phyloP scores from a whole-genome alignment of 37 sponge, comb jelly and placozoan species.

The Haliclona indistincta region DNA sequence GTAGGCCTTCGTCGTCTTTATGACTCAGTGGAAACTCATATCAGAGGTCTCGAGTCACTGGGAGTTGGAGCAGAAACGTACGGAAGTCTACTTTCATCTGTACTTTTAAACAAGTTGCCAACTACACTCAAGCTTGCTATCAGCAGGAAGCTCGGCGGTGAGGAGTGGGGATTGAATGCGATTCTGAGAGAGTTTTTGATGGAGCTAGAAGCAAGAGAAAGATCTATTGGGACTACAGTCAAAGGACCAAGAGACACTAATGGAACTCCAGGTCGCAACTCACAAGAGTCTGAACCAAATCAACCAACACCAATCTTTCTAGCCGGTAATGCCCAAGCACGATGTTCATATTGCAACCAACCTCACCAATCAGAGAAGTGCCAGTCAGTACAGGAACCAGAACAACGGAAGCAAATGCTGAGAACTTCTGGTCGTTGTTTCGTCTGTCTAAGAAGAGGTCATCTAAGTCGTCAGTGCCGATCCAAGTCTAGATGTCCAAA shows the following conservation, averaged over 20 bases:
- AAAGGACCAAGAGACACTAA: neutral
- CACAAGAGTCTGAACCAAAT: neutral
- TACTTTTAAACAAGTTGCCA: neutral
- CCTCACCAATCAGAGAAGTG: constrained; percentile 21
- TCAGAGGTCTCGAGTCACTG: neutral
- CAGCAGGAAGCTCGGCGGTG: neutral
- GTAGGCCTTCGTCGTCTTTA: neutral
- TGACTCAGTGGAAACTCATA: neutral
- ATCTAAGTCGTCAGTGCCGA: constrained; percentile 31
- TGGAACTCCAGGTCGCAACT: neutral
- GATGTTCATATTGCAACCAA: constrained; percentile 45
- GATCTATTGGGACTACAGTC: neutral
- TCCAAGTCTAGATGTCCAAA: constrained; percentile 8
- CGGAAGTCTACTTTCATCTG: neutral
- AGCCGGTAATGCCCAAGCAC: neutral
- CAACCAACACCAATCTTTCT: neutral
- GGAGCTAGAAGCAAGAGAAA: neutral
- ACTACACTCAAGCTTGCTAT: neutral
- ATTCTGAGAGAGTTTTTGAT: neutral
- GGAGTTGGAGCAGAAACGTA: neutral
- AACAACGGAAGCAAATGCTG: constrained; percentile 26
- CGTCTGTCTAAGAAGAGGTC: constrained; percentile 31
- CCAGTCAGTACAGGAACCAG: neutral
- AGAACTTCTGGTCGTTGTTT: constrained; percentile 39
- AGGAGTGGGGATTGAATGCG: neutral